Evolutionary conservation across 2,113 vertebrate genomes (phyloP).

Genomic region (Muntiacus muntjak): DNA sequence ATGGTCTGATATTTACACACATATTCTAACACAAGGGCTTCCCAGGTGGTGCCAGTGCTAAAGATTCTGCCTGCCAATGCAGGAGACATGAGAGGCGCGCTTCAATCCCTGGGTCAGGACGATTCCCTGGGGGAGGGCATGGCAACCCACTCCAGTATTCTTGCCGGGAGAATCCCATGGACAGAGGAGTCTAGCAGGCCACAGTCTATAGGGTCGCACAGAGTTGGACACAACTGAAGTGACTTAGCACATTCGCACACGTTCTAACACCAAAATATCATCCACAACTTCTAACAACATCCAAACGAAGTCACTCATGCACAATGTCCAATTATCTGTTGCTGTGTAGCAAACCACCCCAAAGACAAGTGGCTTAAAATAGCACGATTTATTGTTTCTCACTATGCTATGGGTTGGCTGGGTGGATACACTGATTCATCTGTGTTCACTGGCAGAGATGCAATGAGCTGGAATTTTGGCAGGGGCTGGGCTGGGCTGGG

Average conservation of each 20-base stretch:
- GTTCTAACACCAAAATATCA: background rate
- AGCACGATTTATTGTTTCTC: background rate
- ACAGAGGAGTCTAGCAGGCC: background rate
- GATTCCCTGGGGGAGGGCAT: background rate
- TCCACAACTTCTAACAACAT: background rate
- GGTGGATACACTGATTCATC: background rate
- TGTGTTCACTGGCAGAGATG: background rate
- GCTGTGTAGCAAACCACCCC: background rate
- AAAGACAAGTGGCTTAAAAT: background rate
- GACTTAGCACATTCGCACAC: rapidly evolving
- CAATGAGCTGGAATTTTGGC: background rate
- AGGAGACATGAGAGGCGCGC: background rate
- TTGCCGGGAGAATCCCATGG: background rate
- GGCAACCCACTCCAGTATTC: background rate
- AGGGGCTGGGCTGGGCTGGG: background rate
- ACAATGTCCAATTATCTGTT: background rate
- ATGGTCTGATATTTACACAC: background rate
- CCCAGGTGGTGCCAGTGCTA: background rate
- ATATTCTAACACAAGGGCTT: background rate
- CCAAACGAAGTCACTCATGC: background rate
- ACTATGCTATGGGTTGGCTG: background rate
- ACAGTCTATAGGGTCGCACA: background rate
- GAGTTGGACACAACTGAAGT: background rate
- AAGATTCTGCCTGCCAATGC: background rate
- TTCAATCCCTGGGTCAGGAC: background rate